phyloP scores from a whole-genome alignment of 1,140 invertebrate genomes.

The Saxidomus purpurata region DNA sequence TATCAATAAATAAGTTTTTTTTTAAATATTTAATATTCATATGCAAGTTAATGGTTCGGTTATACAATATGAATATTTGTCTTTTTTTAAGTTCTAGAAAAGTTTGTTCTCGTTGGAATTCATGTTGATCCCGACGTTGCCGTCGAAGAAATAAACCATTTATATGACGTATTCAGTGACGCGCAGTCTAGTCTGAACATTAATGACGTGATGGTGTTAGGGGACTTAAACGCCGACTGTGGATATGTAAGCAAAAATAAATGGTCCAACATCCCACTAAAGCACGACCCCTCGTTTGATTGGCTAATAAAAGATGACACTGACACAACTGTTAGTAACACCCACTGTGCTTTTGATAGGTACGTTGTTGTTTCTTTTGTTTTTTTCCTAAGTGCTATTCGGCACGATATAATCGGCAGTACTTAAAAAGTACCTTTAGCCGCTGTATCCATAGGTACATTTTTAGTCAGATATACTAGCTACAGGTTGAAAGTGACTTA shows the following conservation, averaged over 20 bases:
- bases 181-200: background rate
- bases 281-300: conserved; percentile 66
- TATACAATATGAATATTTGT: too few species aligned
- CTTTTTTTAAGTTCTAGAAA: background rate
- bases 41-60: too few species aligned
- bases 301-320: conserved; percentile 80
- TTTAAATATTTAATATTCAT: background rate
- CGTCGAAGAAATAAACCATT: conserved; percentile 29
- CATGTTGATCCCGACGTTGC: conserved; percentile 50
- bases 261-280: conserved; percentile 60
- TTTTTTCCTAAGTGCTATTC: background rate
- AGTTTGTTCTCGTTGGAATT: conserved; percentile 38
- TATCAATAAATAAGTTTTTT: background rate
- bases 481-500: background rate
- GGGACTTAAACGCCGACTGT: conserved; percentile 85
- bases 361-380: background rate
- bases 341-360: conserved; percentile 82
- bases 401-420: too few species aligned
- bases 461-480: background rate
- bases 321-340: conserved; percentile 80
- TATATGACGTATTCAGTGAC: background rate
- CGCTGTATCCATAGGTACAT: background rate
- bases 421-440: too few species aligned
- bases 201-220: conserved; percentile 74
- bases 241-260: conserved; percentile 74